Evolutionary conservation across 2,797 vertebrate genomes (phyloP).

Genomic region (Microchirus variegatus): DNA sequence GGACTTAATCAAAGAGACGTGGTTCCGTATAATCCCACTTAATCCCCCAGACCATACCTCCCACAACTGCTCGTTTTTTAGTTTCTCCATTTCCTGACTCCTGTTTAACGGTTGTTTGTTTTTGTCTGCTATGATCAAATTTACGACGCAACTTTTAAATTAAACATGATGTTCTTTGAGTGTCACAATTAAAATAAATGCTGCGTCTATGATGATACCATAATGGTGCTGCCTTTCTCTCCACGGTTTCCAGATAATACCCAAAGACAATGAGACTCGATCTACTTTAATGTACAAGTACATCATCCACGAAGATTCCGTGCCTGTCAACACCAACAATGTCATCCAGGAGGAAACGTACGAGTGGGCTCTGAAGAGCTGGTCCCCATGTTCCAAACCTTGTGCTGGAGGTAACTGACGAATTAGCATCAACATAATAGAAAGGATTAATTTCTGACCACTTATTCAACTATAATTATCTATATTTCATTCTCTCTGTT

Average conservation of each 20-base stretch:
- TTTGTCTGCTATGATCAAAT: too few species aligned
- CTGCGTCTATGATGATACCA: not conserved
- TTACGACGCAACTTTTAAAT: too few species aligned
- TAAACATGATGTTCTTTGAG: too few species aligned
- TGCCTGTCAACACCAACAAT: slow-evolving; percentile 95
- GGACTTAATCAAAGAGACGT: too few species aligned
- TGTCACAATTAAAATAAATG: too few species aligned
- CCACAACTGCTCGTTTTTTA: too few species aligned
- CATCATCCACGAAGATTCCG: slow-evolving; percentile 95
- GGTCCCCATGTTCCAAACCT: slow-evolving; percentile 94
- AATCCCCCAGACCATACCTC: too few species aligned
- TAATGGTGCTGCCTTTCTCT: not conserved
- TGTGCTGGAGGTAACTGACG: slow-evolving; percentile 89
- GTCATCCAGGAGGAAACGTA: slow-evolving; percentile 94
- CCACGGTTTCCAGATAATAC: slow-evolving; percentile 85
- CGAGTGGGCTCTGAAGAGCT: slow-evolving; percentile 97
- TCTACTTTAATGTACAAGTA: slow-evolving; percentile 95
- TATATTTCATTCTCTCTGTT: not conserved
- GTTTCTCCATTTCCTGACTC: too few species aligned
- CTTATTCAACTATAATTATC: too few species aligned
- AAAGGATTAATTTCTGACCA: not conserved
- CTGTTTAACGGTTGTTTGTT: too few species aligned
- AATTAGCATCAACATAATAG: slow-evolving; percentile 2
- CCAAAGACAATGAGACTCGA: slow-evolving; percentile 91
- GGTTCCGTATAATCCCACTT: too few species aligned